These are phyloP conservation scores for Pipa parva DNA, from an alignment of 2,113 vertebrate genomes.

Conservation along the genomic window DNA sequence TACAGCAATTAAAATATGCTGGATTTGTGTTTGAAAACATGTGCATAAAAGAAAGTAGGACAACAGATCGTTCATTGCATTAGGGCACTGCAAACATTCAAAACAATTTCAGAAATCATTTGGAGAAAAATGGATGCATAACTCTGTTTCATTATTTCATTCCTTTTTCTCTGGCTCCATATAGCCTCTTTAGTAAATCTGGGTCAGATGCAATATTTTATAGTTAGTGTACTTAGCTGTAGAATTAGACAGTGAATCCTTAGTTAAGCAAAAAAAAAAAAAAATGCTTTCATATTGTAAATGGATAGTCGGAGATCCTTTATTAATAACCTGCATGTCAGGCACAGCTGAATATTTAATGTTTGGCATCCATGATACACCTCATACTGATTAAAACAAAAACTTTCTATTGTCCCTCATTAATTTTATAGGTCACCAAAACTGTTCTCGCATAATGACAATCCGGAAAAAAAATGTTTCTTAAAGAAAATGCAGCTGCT, in stretches of 20 bases:
- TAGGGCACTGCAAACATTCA: background rate
- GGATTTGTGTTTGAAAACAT: background rate
- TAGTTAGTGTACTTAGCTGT: background rate
- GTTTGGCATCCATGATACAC: background rate
- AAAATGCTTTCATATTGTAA: background rate
- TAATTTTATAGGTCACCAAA: background rate
- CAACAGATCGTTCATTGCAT: background rate
- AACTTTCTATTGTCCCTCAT: background rate
- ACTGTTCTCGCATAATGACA: background rate
- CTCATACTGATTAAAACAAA: background rate
- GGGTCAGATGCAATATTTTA: conserved; percentile 10
- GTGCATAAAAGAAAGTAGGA: background rate
- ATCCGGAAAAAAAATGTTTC: background rate
- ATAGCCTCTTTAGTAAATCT: background rate
- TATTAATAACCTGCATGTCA: background rate
- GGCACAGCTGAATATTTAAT: background rate
- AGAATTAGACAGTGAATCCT: background rate
- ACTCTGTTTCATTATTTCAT: background rate
- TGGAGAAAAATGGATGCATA: background rate
- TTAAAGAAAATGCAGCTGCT: background rate
- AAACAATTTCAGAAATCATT: background rate
- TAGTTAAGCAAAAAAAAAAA: background rate
- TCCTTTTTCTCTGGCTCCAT: background rate
- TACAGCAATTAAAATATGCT: background rate
- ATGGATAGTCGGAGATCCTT: background rate